Evolutionary conservation across 2,113 vertebrate genomes (phyloP), one percentile per base, ranked within the genome.

Genomic region (Micronycteris hirsuta): DNA sequence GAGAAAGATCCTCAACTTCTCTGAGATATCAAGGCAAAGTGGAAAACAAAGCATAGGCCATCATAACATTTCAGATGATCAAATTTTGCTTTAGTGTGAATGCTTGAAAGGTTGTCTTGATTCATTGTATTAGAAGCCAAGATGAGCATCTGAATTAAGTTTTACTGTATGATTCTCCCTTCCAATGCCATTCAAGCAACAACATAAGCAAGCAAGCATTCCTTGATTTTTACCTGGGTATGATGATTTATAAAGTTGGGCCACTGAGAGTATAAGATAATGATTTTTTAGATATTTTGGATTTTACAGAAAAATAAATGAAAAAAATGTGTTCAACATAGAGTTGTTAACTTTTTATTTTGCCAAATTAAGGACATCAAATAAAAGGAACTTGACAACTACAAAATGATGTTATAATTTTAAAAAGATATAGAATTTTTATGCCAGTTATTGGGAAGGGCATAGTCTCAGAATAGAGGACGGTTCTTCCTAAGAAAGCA

Each of bases 211-310:
- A 87, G 12, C 12, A 31, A 22, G 11, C 3, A 12, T 70, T 73
- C 61, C 9, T 84, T 7, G 20, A 41, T 52, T 83, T 68, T 90
- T 67, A 49, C 4, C 22, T 73, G 71, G 36, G 22, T 28, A 38
- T 45, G 22, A 38, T 54, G 47, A 52, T 61, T n/a, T 67, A 26
- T 36, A 71, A 95, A 58, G 26, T 26, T 84, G 76, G 33, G 54
- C 13, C 73, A 28, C 47, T 89, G 36, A 58, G 22, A 94, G 19
- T 84, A 36, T 10, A 91, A 56, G 17, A 45, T 26, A 47, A 87
- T 31, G 5, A 22, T 28, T 43, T 90, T 90, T 94, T 73, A 70
- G 54, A 83, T 38, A n/a, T 81, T 91, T 85, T 74, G 19, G 41
- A 81, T 86, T 76, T 93, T 85, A 65, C 63, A 49, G 7, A 13